Evolutionary conservation across 2,888 invertebrate species (phyloP).

Genomic region (Dryobotodes eremita): DNA sequence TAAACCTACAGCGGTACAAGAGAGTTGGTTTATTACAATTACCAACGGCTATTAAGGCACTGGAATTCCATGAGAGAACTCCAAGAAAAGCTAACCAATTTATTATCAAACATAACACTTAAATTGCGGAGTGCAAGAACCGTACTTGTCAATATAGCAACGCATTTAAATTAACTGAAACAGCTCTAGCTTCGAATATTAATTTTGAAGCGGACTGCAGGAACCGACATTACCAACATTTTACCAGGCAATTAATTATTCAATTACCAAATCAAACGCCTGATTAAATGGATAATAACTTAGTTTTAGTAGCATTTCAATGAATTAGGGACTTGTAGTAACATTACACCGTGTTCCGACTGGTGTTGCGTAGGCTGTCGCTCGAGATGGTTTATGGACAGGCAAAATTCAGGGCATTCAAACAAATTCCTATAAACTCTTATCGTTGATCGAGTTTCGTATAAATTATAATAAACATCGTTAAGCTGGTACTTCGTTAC

Average conservation of each 20-base stretch:
- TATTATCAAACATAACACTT: constrained; percentile 24
- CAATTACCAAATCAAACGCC: constrained; percentile 53
- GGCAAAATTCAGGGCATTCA: constrained; percentile 51
- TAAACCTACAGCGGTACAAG: neutral
- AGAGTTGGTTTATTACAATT: neutral
- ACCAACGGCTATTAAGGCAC: constrained; percentile 1
- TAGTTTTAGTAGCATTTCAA: constrained; percentile 36
- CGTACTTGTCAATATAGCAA: constrained; percentile 5
- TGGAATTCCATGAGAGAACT: constrained; percentile 9
- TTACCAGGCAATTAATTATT: constrained; percentile 48
- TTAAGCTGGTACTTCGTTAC: constrained; percentile 42
- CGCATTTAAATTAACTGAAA: constrained; percentile 35
- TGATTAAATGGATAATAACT: constrained; percentile 49
- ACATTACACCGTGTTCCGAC: constrained; percentile 34
- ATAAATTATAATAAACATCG: constrained; percentile 63
- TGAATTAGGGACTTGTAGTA: constrained; percentile 45
- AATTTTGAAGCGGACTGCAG: constrained; percentile 17
- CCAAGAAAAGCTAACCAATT: constrained; percentile 11
- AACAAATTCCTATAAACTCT: constrained; percentile 55
- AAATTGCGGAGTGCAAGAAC: constrained; percentile 16
- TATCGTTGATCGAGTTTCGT: constrained; percentile 56
- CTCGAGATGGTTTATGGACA: constrained; percentile 43
- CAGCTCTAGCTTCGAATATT: constrained; percentile 21
- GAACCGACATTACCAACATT: constrained; percentile 34
- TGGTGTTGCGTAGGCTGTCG: constrained; percentile 51